phyloP scores from a whole-genome alignment of 2,113 vertebrate species.

The Harpagus bidentatus region DNA sequence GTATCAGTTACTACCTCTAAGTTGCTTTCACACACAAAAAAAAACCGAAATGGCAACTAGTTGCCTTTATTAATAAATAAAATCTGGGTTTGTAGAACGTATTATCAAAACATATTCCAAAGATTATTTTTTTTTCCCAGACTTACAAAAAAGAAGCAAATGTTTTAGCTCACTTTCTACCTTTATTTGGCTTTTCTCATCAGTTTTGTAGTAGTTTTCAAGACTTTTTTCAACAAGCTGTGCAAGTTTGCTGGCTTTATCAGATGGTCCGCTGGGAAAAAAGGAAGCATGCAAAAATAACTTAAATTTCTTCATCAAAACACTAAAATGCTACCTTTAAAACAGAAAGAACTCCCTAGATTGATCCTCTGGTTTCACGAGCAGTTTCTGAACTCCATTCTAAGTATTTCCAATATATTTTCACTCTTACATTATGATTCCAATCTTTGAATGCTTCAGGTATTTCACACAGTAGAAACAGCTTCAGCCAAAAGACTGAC shows the following conservation, averaged over 20 bases:
- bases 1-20: background rate
- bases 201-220: slow-evolving; percentile 83
- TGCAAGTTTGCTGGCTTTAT: slow-evolving; percentile 84
- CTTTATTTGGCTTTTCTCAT: slow-evolving; percentile 87
- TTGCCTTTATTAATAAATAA: background rate
- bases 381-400: background rate
- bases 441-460: background rate
- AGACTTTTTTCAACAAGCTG: slow-evolving; percentile 89
- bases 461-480: background rate
- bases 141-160: background rate
- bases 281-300: slow-evolving; percentile 13
- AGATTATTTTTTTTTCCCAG: background rate
- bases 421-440: background rate
- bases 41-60: background rate
- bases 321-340: background rate
- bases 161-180: slow-evolving; percentile 65
- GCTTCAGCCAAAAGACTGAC: background rate
- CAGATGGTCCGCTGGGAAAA: slow-evolving; percentile 75
- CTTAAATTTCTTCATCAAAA: background rate
- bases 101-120: background rate
- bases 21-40: background rate
- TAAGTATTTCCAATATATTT: background rate
- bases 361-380: background rate
- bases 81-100: background rate
- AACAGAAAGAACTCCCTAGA: background rate